Conservation (phyloP, 2,888 invertebrate genomes). For the Spicauda simplicius region DNA sequence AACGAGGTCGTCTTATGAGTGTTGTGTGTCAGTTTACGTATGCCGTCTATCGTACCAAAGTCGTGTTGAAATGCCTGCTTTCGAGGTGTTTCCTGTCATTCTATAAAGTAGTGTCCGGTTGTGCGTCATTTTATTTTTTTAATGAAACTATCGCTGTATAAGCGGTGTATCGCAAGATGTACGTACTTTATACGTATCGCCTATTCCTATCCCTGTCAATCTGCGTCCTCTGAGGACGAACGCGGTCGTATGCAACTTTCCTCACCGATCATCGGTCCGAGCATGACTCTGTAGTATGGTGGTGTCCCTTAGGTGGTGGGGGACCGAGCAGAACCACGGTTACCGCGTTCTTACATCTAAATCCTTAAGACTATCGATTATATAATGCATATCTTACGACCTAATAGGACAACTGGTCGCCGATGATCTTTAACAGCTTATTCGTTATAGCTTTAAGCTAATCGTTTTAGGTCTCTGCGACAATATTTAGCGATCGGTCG, state of each 20-base stretch:
- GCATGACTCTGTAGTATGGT: neutral
- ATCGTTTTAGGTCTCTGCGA: conserved; percentile 20
- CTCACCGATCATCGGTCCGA: conserved; percentile 1
- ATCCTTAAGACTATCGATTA: conserved; percentile 18
- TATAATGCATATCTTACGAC: conserved; percentile 13
- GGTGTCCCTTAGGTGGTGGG: conserved; percentile 11
- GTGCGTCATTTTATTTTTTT: conserved; percentile 21
- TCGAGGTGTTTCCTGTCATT: conserved; percentile 11
- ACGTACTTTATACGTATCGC: conserved; percentile 12
- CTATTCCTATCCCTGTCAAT: conserved; percentile 19
- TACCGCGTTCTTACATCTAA: conserved; percentile 18
- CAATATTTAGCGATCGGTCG: neutral
- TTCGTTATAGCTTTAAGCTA: conserved; percentile 11
- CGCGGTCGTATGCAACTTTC: neutral
- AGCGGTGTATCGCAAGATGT: conserved; percentile 8
- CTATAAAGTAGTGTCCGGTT: conserved; percentile 13
- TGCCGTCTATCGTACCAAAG: neutral
- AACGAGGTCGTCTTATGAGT: neutral
- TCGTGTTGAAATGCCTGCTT: neutral
- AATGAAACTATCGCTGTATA: conserved; percentile 12
- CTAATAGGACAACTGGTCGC: conserved; percentile 28
- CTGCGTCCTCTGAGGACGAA: conserved; percentile 21
- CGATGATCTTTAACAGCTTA: conserved; percentile 24
- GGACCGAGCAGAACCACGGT: conserved; percentile 16
- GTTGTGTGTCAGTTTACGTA: neutral